phyloP scores from a whole-genome alignment of 2,113 vertebrate species.

The Nannospalax galili region DNA sequence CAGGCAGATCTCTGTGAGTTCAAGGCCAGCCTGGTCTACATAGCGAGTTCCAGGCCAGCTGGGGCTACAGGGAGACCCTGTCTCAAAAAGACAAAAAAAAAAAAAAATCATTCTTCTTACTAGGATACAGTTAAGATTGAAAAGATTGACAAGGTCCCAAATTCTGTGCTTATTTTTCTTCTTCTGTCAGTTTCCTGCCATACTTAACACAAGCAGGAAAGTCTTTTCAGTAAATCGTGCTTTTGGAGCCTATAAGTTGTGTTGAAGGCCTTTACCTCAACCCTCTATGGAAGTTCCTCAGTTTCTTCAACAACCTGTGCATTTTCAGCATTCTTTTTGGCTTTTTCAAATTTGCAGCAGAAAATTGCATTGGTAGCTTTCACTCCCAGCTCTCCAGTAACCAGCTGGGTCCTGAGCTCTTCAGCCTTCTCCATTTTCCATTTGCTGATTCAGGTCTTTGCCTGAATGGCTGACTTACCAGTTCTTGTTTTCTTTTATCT shows the following conservation, averaged over 20 bases:
- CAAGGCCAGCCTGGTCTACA: too few species aligned
- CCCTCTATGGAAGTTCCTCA: conserved; percentile 89
- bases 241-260: neutral
- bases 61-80: too few species aligned
- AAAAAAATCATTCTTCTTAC: conserved; percentile 16
- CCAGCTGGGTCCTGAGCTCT: conserved; percentile 86
- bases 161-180: neutral
- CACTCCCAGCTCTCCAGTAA: conserved; percentile 79
- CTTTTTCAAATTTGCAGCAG: conserved; percentile 89
- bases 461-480: conserved; percentile 89
- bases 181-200: neutral
- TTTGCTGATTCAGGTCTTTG: conserved; percentile 91
- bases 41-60: too few species aligned
- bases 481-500: neutral
- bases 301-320: conserved; percentile 87
- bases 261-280: conserved; percentile 88
- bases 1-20: too few species aligned
- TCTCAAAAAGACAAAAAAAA: too few species aligned
- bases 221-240: neutral
- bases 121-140: neutral
- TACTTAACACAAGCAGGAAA: neutral
- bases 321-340: conserved; percentile 89
- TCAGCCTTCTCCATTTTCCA: conserved; percentile 92
- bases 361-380: conserved; percentile 88
- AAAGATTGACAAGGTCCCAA: neutral